A percentile compares a stretch with the other conserved stretches of the same genome.
phyloP scores from a whole-genome alignment of 2,888 invertebrate genomes.

The Metacarcinus magister region DNA sequence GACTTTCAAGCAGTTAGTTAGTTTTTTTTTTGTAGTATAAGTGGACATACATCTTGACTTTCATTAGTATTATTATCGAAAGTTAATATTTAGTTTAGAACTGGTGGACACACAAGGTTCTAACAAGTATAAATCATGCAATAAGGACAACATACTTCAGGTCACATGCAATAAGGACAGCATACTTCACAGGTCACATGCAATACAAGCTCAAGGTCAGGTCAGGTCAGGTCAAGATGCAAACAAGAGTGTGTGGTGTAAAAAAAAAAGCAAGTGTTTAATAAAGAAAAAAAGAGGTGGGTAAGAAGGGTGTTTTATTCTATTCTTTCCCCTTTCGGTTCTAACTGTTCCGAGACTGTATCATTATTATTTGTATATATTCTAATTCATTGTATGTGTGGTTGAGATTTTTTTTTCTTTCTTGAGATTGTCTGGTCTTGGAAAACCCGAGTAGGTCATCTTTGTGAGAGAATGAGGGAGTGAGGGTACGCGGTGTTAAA shows the following conservation, averaged over 20 bases:
- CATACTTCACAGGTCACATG: not conserved
- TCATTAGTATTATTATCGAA: constrained; percentile 55
- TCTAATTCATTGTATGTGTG: not conserved
- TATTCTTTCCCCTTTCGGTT: not conserved
- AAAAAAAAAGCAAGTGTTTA: not conserved
- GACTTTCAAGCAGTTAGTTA: constrained; percentile 57
- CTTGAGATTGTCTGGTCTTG: too few species aligned
- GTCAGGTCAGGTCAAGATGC: not conserved
- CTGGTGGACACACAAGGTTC: constrained; percentile 76
- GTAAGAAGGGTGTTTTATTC: not conserved
- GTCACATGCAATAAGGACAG: constrained; percentile 8
- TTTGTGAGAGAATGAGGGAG: too few species aligned
- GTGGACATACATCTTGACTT: not conserved
- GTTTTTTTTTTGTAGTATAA: not conserved
- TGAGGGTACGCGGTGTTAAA: too few species aligned
- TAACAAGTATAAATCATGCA: constrained; percentile 56
- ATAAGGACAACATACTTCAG: not conserved
- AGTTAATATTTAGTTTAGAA: constrained; percentile 61
- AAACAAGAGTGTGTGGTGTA: not conserved
- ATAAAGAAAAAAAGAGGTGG: not conserved
- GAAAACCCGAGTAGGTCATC: too few species aligned
- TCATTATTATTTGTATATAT: not conserved
- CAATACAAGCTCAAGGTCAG: not conserved
- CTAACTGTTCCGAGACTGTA: not conserved
- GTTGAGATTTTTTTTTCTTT: not conserved